Evolutionary conservation across 2,113 vertebrate species (phyloP).

Genomic region (Centropristis striata): DNA sequence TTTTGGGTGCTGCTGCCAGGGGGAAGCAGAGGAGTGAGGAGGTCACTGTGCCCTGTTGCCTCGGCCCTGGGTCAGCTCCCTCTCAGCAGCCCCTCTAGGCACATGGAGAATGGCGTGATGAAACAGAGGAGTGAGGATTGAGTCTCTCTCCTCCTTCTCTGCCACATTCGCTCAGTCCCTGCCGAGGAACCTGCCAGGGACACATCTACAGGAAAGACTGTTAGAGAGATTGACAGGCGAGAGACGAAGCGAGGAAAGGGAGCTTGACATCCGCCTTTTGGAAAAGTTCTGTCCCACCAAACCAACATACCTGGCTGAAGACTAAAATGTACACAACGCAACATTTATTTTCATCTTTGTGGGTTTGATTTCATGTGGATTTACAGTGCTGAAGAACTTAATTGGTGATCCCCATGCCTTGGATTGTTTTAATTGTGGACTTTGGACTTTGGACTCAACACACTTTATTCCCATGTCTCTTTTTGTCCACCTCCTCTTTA

Average conservation of each 20-base stretch:
- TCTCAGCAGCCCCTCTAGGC: conserved; percentile 68
- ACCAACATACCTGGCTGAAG: conserved; percentile 57
- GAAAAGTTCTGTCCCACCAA: conserved; percentile 38
- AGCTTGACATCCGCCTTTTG: conserved; percentile 57
- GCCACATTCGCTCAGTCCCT: conserved; percentile 78
- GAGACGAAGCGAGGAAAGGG: conserved; percentile 37
- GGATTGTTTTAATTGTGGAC: conserved; percentile 71
- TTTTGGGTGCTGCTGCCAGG: conserved; percentile 44
- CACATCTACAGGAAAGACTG: conserved; percentile 63
- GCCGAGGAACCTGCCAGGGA: conserved; percentile 80
- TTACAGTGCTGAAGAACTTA: conserved; percentile 47
- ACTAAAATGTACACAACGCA: conserved; percentile 80
- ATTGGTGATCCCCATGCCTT: conserved; percentile 43
- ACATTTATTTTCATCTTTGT: conserved; percentile 46
- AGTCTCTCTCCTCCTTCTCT: conserved; percentile 79
- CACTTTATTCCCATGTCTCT: conserved; percentile 52
- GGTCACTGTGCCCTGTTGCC: conserved; percentile 62
- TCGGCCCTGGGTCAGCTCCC: conserved; percentile 73
- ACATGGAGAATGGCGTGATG: conserved; percentile 73
- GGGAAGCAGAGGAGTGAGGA: conserved; percentile 34
- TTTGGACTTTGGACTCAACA: conserved; percentile 61
- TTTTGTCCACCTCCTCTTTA: conserved; percentile 30
- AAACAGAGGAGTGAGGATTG: conserved; percentile 76
- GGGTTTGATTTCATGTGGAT: conserved; percentile 55
- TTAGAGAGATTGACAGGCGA: conserved; percentile 65